A percentile compares a stretch with the other conserved stretches of the same genome.
phyloP scores from a whole-genome alignment of 1,140 invertebrate species.

The Ctenoplectra terminalis region DNA sequence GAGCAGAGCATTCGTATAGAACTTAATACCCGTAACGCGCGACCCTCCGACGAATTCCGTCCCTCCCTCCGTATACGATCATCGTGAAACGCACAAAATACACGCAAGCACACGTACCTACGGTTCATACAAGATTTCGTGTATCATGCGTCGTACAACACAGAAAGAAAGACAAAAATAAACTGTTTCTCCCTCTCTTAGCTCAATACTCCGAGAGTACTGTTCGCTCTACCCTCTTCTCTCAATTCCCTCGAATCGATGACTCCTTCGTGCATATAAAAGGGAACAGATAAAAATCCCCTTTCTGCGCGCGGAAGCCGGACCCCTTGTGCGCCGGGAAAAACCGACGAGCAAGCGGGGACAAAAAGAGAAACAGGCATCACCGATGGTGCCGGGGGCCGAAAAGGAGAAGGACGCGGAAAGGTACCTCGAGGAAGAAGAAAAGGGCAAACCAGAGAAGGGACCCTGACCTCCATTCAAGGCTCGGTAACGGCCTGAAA shows the following conservation, averaged over 20 bases:
- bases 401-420: conserved; percentile 44
- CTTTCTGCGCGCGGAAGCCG: conserved; percentile 50
- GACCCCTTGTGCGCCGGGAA: conserved; percentile 44
- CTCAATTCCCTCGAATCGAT: conserved; percentile 41
- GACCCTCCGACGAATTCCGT: conserved; percentile 20
- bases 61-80: conserved; percentile 10
- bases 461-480: conserved; percentile 72
- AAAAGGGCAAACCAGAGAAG: conserved; percentile 51
- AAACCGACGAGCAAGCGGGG: conserved; percentile 45
- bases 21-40: not conserved
- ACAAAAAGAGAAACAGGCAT: conserved; percentile 13
- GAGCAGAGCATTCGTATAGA: not conserved
- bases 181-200: conserved; percentile 36
- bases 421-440: conserved; percentile 53
- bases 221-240: conserved; percentile 18
- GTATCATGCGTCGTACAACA: not conserved
- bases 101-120: not conserved
- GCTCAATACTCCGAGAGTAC: not conserved
- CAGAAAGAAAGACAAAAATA: conserved; percentile 38
- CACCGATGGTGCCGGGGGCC: conserved; percentile 18
- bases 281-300: conserved; percentile 55
- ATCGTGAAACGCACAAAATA: conserved; percentile 11
- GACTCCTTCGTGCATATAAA: conserved; percentile 36
- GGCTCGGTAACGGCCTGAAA: conserved; percentile 59
- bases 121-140: conserved; percentile 15